Base-by-base conservation (phyloP, 2,797 vertebrate species). In the Microcaecilia unicolor region DNA sequence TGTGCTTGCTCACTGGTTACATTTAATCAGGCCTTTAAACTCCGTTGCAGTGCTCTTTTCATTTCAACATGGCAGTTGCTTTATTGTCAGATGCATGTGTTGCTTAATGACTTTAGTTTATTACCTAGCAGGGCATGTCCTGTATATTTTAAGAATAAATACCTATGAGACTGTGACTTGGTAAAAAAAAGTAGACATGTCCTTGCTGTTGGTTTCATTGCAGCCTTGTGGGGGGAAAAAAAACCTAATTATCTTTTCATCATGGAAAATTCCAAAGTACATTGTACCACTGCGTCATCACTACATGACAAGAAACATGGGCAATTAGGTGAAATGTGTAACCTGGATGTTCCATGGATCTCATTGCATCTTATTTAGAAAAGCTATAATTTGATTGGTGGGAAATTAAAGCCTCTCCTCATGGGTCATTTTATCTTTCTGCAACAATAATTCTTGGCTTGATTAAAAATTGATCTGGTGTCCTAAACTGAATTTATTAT, bases 401-500 rank as follows among this genome's bases (percentile, higher is more conserved):
- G 80, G 93, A 88, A 93, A 95, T 92, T 90, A 92, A 90, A 89
- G 86, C 83, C 78, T 89, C 85, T 93, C 85, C 91, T 95, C 80
- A 85, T 86, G 89, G 93, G 90, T 93, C 91, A 94, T 97, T 97
- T 95, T 89, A 93, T 92, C 90, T 86, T 86, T 86, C 91, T 93
- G 90, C 88, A 92, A 93, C 93, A 90, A 95, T 97, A 95, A 94
- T 98, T 97, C 92, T 97, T 86, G 83, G 88, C 92, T 97, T 98
- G 94, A 98, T 97, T 97, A 97, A 98, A 97, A 97, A 98, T 98
- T 98, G 95, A 98, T 98, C 93, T 86, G 89, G 86, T 81, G 83
- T 86, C 81, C 93, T 93, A 89, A 91, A 95, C 91, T 95, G 94
- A 98, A 97, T 98, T 97, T 97, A 97, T 97, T 96, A 97, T 97